A percentile compares a stretch with the other conserved stretches of the same genome.
These are phyloP conservation scores for Pelusios castaneus DNA, from an alignment of 2,113 vertebrate genomes.

Conservation along the genomic window DNA sequence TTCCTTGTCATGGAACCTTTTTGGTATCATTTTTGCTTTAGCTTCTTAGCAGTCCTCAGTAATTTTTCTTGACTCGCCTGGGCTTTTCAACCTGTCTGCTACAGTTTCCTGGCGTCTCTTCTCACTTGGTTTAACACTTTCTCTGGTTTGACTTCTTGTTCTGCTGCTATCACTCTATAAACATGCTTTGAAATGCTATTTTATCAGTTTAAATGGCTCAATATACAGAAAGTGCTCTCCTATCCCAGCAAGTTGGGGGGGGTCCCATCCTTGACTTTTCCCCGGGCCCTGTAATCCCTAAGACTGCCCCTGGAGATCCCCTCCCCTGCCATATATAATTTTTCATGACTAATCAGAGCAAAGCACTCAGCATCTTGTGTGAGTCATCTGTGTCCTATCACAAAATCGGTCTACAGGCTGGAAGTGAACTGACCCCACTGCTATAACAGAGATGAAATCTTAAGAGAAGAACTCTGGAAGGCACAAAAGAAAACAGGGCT, in stretches of 20 bases:
- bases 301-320: too few species aligned
- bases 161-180: background rate
- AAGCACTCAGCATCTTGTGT: background rate
- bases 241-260: too few species aligned
- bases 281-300: too few species aligned
- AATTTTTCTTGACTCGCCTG: background rate
- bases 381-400: background rate
- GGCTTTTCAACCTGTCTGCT: background rate
- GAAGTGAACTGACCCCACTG: background rate
- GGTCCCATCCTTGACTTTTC: too few species aligned
- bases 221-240: background rate
- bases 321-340: background rate
- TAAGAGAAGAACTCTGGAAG: background rate
- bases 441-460: background rate
- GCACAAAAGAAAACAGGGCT: fast-evolving
- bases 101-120: background rate
- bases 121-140: background rate
- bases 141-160: background rate
- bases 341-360: background rate
- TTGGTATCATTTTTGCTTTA: background rate
- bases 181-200: background rate
- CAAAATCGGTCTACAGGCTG: background rate
- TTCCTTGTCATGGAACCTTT: background rate
- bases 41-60: background rate
- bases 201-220: background rate